Evolutionary conservation across 1,140 invertebrate species (phyloP).

Genomic region (Drosophila seguyi): DNA sequence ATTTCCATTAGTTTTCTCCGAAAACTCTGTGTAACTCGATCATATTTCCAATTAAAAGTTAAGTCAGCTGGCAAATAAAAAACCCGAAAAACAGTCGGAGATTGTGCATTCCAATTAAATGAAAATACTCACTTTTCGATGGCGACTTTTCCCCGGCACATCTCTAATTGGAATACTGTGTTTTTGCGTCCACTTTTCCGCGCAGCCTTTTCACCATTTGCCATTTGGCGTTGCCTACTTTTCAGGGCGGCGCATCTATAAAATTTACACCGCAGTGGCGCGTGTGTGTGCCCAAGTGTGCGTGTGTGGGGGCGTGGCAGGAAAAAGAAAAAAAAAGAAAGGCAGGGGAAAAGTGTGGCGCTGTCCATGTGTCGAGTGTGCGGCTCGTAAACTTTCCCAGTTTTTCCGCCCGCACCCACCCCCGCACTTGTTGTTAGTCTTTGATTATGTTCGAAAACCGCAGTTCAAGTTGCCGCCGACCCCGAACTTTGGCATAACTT

Average conservation of each 20-base stretch:
- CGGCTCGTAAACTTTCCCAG: constrained; percentile 67
- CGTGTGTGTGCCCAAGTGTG: constrained; percentile 20
- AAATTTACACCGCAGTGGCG: constrained; percentile 66
- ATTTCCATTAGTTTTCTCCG: not conserved
- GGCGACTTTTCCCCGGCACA: constrained; percentile 10
- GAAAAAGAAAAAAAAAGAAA: not conserved
- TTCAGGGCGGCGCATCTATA: constrained; percentile 67
- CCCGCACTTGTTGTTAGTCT: constrained; percentile 39
- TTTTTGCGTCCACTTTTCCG: constrained; percentile 18
- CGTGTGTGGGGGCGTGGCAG: constrained; percentile 11
- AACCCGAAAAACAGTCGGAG: not conserved
- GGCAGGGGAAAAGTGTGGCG: not conserved
- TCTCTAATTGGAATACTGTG: constrained; percentile 49
- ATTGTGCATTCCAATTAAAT: constrained; percentile 35
- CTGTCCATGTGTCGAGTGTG: constrained; percentile 57
- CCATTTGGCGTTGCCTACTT: constrained; percentile 71
- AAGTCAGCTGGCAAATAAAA: not conserved
- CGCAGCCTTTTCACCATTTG: constrained; percentile 21
- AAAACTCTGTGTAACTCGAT: not conserved
- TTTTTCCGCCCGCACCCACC: constrained; percentile 1
- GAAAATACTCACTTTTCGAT: constrained; percentile 13
- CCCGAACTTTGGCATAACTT: constrained; percentile 61
- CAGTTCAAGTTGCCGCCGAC: constrained; percentile 61
- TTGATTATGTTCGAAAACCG: constrained; percentile 66
- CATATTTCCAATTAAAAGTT: constrained; percentile 40